Conservation (phyloP, 2,888 invertebrate genomes). For the Cordilura impudica region DNA sequence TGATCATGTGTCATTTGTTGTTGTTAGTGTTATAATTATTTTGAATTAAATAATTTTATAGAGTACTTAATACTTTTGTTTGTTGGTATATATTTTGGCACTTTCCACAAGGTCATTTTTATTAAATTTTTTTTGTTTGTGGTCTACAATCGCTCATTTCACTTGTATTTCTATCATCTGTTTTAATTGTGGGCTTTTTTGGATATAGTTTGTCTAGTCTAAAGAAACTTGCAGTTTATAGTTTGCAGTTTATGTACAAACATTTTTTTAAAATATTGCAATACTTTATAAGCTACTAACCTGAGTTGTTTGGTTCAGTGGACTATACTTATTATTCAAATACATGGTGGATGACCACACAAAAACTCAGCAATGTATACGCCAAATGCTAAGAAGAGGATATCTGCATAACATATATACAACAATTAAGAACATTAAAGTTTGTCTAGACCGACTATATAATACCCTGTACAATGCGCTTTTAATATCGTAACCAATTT, state of each 20-base stretch:
- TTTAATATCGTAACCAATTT: too few relatives aligned
- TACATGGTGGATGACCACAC: too few relatives aligned
- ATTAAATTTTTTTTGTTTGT: background rate
- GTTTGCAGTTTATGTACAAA: background rate
- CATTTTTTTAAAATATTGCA: background rate
- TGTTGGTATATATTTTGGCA: conserved; percentile 23
- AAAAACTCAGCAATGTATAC: too few relatives aligned
- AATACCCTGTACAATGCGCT: too few relatives aligned
- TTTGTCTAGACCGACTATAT: too few relatives aligned
- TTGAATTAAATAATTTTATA: conserved; percentile 12
- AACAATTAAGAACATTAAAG: too few relatives aligned
- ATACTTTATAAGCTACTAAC: conserved; percentile 36
- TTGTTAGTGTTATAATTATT: background rate
- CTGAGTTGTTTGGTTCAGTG: conserved; percentile 1
- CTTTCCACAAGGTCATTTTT: background rate
- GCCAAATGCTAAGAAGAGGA: too few relatives aligned
- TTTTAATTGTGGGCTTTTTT: background rate
- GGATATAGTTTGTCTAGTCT: conserved; percentile 5
- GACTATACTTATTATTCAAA: background rate
- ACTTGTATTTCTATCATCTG: background rate
- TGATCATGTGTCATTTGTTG: conserved; percentile 15
- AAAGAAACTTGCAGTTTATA: background rate
- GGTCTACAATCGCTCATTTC: too few relatives aligned
- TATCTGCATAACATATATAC: too few relatives aligned
- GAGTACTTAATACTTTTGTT: conserved; percentile 15